Base-by-base conservation (phyloP, 1,140 invertebrate species). In the Procambarus clarkii region DNA sequence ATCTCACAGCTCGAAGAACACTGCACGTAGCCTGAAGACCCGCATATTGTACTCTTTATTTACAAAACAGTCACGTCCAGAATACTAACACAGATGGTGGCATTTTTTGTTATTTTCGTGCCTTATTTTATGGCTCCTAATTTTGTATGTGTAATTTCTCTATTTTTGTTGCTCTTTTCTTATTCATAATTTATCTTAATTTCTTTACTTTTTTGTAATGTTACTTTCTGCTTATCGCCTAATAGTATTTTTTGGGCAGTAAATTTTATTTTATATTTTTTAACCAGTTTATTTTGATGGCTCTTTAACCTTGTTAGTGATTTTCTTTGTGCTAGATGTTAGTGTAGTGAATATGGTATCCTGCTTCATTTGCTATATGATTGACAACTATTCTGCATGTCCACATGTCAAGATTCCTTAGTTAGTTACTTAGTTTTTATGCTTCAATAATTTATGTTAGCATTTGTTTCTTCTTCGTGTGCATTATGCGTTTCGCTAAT, bases 21-120 rank as follows among this genome's bases (percentile, higher is more conserved):
- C 78, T 91, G 89, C 89, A 91, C 83, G 89, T 60, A 83, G 81
- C 71, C 69, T 83, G 88, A 69, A 60, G 24, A 85, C 77, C 74
- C 69, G 83, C 74, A 91, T 64, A 82, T 50, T 64, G 76, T 74
- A 54, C n/a, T 24, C 45, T 76, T 76, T 34, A 0, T 34, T 34
- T 34, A 34, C 34, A 64, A 69, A 74, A 76, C 24, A 44, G 24
- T 24, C 80, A 58, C 50, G 21, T 9, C 50, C 18, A 11, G 24
- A 82, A 13, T 54, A 50, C 24, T 82, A 82, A 82, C 80, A 82
- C 45, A 45, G 48, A 54, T 50, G 48, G 11, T 50, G 0, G 18
- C 24, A 48, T 79, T 48, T 18, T 13, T 44, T 82, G 48, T 34
- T 82, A 54, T 58, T 82, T 82, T 60, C 54, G 60, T 50, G 60